phyloP scores from a whole-genome alignment of 2,113 vertebrate species.

The Elgaria multicarinata region DNA sequence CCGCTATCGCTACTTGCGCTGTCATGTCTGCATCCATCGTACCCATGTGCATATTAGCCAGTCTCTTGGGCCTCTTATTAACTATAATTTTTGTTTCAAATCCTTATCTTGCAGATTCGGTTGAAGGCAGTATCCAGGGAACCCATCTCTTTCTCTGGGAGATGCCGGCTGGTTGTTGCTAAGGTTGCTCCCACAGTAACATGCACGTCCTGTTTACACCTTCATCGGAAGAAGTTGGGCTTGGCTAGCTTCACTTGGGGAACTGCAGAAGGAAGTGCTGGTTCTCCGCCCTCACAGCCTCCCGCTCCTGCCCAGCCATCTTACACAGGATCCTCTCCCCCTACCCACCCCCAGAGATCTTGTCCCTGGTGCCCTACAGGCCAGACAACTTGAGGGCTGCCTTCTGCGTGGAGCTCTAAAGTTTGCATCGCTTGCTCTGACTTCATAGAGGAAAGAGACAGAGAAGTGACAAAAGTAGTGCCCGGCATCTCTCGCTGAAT shows the following conservation, averaged over 20 bases:
- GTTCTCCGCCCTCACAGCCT: slow-evolving; percentile 23
- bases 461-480: not conserved
- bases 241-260: slow-evolving; percentile 73
- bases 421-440: not conserved
- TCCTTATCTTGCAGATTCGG: slow-evolving; percentile 74
- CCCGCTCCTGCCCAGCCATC: slow-evolving; percentile 2
- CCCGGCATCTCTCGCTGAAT: fast-evolving
- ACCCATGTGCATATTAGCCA: fast-evolving
- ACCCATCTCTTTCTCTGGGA: slow-evolving; percentile 68
- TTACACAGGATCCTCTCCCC: slow-evolving; percentile 23
- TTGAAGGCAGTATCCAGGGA: slow-evolving; percentile 75
- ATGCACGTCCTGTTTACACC: slow-evolving; percentile 79
- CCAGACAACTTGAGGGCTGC: not conserved
- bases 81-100: slow-evolving; percentile 61
- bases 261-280: slow-evolving; percentile 50
- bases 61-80: slow-evolving; percentile 15
- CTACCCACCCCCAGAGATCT: not conserved
- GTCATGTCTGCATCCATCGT: fast-evolving
- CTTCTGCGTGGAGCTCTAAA: not conserved
- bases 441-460: slow-evolving; percentile 6
- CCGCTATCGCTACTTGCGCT: not conserved
- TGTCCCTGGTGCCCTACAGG: not conserved
- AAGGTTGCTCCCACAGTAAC: slow-evolving; percentile 82
- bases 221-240: slow-evolving; percentile 72
- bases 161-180: slow-evolving; percentile 75